Conservation (phyloP, 2,797 vertebrate genomes). For the Melopsittacus undulatus region DNA sequence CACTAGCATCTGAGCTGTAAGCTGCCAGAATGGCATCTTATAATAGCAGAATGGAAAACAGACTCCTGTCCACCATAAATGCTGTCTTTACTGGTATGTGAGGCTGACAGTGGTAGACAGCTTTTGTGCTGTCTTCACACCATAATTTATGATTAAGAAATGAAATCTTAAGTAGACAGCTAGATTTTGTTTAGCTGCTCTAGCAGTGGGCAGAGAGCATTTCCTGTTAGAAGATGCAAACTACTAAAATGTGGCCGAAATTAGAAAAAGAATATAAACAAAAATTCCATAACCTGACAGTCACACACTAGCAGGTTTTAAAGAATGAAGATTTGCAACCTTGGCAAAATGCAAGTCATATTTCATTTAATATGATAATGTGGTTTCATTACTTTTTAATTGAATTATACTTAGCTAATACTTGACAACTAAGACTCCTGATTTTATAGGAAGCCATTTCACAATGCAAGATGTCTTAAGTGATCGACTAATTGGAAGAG, state of each 20-base stretch:
- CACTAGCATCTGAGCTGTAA: neutral
- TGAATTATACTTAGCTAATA: conserved; percentile 55
- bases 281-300: neutral
- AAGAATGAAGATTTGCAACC: neutral
- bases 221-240: neutral
- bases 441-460: conserved; percentile 22
- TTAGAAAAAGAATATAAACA: neutral
- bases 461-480: conserved; percentile 22
- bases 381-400: conserved; percentile 63
- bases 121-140: neutral
- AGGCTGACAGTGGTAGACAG: neutral
- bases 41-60: neutral
- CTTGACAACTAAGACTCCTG: neutral
- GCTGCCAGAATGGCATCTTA: neutral
- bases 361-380: conserved; percentile 60
- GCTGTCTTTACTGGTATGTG: neutral
- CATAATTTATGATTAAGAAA: neutral
- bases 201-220: neutral
- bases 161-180: neutral
- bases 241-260: neutral
- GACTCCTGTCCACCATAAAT: neutral
- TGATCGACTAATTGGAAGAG: conserved; percentile 12
- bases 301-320: neutral
- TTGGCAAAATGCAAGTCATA: conserved; percentile 30
- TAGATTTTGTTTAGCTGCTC: neutral